Evolutionary conservation across 2,113 vertebrate genomes (phyloP), one percentile per base, ranked within the genome.

Genomic region (Apteryx owenii): DNA sequence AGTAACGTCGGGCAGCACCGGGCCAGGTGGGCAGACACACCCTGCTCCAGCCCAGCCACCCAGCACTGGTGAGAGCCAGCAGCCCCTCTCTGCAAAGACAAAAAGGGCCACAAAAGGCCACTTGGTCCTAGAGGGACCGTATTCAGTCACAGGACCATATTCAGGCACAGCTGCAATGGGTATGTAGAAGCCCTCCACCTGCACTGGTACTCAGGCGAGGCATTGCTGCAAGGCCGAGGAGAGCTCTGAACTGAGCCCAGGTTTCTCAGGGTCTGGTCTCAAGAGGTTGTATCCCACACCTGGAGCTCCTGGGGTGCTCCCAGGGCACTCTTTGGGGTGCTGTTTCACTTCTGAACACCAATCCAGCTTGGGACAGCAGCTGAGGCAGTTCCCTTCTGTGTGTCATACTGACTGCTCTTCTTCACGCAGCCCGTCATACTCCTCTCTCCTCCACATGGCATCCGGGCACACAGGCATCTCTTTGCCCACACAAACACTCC

Each of bases 71-170:
- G 28, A 56, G 54, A 56, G 54, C 18, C 61, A 66, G 48, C n/a
- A 89, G 38, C 36, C 42, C 2, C 0, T 7, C 50, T 48, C 61
- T 10, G 19, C 17, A 28, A 53, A 51, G 26, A 51, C 17, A 31
- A 22, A n/a, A 65, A 61, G 61, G 21, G 17, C 42, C 28, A 1
- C 0, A 46, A 1, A 1, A 42, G n/a, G 69, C 17, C 50, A 48
- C 51, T 11, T 2, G 2, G 3, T 28, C 62, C 2, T 1, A 40
- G 54, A 48, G 13, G 66, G 16, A 61, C 29, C 9, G 1, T 4
- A 26, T 19, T 60, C 28, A 79, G 58, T 22, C 44, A 38, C 17
- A 9, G 66, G 19, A 61, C 29, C 7, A 2, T 4, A 28, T 23
- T 61, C 28, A 83, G 64, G 22, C 44, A 40, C 7, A 12, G 51